These are phyloP conservation scores for Acrossocheilus fasciatus DNA, from an alignment of 2,797 vertebrate species.

Conservation along the genomic window DNA sequence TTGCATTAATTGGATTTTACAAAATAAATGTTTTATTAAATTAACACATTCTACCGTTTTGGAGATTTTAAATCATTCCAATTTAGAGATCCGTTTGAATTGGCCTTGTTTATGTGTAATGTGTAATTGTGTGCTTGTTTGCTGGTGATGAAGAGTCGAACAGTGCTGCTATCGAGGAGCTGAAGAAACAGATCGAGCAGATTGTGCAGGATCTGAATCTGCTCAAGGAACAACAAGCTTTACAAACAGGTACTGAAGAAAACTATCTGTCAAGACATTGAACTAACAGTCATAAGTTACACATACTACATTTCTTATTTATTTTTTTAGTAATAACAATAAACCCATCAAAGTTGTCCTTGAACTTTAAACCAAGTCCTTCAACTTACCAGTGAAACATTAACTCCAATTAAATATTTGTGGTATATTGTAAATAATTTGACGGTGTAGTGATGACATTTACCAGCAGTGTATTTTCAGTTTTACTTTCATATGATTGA, in stretches of 20 bases:
- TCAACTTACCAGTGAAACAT: background rate
- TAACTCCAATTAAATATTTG: background rate
- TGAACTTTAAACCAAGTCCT: background rate
- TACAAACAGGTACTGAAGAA: conserved; percentile 86
- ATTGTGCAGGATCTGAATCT: conserved; percentile 87
- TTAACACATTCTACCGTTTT: background rate
- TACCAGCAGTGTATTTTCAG: background rate
- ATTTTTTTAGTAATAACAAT: background rate
- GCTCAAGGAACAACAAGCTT: conserved; percentile 92
- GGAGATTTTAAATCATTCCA: background rate
- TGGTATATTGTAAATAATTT: background rate
- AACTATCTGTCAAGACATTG: background rate
- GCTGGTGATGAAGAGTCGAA: conserved; percentile 66
- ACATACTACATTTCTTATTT: too few relatives aligned
- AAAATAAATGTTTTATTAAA: background rate
- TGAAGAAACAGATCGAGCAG: conserved; percentile 85
- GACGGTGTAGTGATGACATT: background rate
- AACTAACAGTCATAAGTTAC: background rate
- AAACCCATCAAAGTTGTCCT: background rate
- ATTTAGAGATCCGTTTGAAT: background rate
- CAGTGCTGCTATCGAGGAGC: conserved; percentile 85
- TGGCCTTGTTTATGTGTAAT: background rate
- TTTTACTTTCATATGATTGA: background rate
- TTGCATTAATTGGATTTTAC: background rate
- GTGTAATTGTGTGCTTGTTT: conserved; percentile 26